Conservation (phyloP, 2,888 invertebrate genomes). For the Callyntrura guangdongensis region DNA sequence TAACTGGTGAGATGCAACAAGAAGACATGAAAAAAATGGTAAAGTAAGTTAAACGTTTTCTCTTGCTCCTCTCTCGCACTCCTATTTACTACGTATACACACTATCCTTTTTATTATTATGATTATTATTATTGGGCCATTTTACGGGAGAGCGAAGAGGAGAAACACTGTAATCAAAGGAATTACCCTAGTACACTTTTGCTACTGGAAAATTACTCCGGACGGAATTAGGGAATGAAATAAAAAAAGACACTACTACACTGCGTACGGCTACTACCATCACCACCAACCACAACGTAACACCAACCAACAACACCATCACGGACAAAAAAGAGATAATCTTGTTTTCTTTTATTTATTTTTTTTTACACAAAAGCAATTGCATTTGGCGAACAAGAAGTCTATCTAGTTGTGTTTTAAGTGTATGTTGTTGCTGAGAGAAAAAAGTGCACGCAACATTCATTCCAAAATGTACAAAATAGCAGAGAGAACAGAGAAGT, state of each 20-base stretch:
- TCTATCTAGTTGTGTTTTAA: not conserved
- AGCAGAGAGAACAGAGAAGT: not conserved
- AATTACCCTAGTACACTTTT: conserved; percentile 80
- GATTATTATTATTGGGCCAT: conserved; percentile 77
- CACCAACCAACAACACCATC: not conserved
- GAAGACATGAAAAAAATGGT: conserved; percentile 56
- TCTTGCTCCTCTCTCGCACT: conserved; percentile 9
- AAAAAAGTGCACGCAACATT: conserved; percentile 69
- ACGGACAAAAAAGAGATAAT: conserved; percentile 54
- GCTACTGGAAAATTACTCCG: conserved; percentile 75
- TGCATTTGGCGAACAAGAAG: conserved; percentile 59
- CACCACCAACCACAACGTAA: not conserved
- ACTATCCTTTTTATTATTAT: conserved; percentile 78
- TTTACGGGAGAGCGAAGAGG: conserved; percentile 70
- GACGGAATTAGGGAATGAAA: conserved; percentile 58
- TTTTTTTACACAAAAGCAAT: conserved; percentile 19
- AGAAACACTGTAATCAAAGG: conserved; percentile 83
- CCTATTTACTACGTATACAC: conserved; percentile 3
- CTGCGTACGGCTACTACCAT: not conserved
- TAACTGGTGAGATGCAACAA: conserved; percentile 45
- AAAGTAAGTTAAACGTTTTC: conserved; percentile 56
- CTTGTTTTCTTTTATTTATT: conserved; percentile 38
- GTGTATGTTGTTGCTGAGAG: not conserved
- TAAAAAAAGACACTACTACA: conserved; percentile 4
- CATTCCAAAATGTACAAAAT: conserved; percentile 25